Percentiles rank a stretch among this genome's conserved stretches.
Evolutionary conservation across 2,888 invertebrate species (phyloP).

Genomic region (Thymelicus lineola): DNA sequence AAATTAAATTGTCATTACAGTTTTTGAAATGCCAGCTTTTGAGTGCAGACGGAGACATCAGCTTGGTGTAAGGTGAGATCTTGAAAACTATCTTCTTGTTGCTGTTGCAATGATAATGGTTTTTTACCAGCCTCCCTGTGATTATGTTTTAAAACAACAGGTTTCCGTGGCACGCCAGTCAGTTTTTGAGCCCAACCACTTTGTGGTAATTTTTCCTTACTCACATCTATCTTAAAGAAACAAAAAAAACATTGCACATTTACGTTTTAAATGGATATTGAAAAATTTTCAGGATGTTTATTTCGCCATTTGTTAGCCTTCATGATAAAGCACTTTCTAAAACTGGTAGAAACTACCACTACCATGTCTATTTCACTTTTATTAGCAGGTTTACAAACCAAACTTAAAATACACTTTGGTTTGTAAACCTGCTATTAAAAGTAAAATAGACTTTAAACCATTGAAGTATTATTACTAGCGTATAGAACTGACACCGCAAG

Average conservation of each 20-base stretch:
- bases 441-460: too few relatives aligned
- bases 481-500: too few relatives aligned
- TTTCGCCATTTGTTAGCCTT: too few relatives aligned
- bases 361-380: too few relatives aligned
- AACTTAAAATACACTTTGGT: too few relatives aligned
- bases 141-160: conserved; percentile 65
- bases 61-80: conserved; percentile 66
- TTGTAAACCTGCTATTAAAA: too few relatives aligned
- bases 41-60: conserved; percentile 69
- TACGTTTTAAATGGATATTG: too few relatives aligned
- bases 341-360: too few relatives aligned
- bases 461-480: too few relatives aligned
- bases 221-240: conserved; percentile 58
- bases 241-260: conserved; percentile 5
- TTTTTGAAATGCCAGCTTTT: conserved; percentile 60
- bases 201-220: conserved; percentile 60
- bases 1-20: neutral
- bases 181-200: conserved; percentile 62
- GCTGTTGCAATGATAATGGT: conserved; percentile 42
- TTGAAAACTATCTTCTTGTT: conserved; percentile 63
- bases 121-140: conserved; percentile 59
- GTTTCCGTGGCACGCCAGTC: conserved; percentile 56
- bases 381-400: too few relatives aligned
- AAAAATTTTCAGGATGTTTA: too few relatives aligned
- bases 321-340: too few relatives aligned